phyloP scores from a whole-genome alignment of 2,888 invertebrate genomes.

The Serrognathus titanus region DNA sequence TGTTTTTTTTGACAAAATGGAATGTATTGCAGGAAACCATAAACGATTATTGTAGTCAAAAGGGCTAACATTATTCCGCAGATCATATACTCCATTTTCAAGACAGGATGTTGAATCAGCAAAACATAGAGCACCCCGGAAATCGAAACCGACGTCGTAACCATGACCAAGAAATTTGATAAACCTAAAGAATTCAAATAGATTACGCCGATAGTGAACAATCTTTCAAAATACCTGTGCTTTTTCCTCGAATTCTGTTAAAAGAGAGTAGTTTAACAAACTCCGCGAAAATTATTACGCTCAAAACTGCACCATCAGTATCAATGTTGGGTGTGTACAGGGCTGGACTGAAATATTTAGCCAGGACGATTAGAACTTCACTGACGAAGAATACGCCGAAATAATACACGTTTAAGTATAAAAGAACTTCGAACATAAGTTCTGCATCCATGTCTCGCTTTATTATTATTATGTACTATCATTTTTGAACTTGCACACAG shows the following conservation, averaged over 20 bases:
- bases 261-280: constrained; percentile 23
- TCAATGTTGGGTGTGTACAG: constrained; percentile 24
- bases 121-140: constrained; percentile 28
- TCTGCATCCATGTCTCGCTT: constrained; percentile 23
- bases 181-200: constrained; percentile 19
- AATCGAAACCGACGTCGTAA: constrained; percentile 25
- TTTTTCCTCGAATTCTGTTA: constrained; percentile 16
- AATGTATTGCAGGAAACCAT: constrained; percentile 28
- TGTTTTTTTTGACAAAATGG: constrained; percentile 27
- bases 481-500: constrained; percentile 8
- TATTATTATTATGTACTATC: not conserved
- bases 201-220: not conserved
- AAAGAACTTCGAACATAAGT: constrained; percentile 27
- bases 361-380: constrained; percentile 26
- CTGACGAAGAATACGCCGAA: constrained; percentile 27
- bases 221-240: constrained; percentile 16
- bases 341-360: constrained; percentile 24
- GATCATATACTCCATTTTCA: constrained; percentile 32
- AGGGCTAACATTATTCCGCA: constrained; percentile 28
- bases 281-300: constrained; percentile 22
- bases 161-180: constrained; percentile 27
- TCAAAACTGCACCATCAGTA: constrained; percentile 24
- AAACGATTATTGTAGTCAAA: constrained; percentile 26
- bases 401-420: constrained; percentile 27
- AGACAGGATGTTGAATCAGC: constrained; percentile 28